A percentile compares a stretch with the other conserved stretches of the same genome.
These are phyloP conservation scores for Gambusia affinis DNA, from an alignment of 2,113 vertebrate species.

Conservation along the genomic window DNA sequence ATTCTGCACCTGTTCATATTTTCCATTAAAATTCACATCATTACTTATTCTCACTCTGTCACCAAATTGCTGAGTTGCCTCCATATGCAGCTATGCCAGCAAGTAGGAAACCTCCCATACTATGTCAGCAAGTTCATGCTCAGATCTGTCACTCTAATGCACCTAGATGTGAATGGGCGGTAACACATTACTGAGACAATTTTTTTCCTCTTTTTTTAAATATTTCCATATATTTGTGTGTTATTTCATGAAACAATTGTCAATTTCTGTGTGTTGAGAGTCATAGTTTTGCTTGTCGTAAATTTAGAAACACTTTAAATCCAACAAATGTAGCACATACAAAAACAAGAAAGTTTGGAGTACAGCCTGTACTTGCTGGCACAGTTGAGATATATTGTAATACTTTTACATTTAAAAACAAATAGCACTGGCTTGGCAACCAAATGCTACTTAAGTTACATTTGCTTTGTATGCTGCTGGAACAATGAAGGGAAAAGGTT, in stretches of 20 bases:
- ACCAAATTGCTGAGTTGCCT: conserved; percentile 1
- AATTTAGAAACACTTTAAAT: background rate
- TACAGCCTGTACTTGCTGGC: conserved; percentile 38
- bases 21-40: background rate
- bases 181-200: conserved; percentile 31
- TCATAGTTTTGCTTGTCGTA: background rate
- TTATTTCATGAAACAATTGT: background rate
- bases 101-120: conserved; percentile 4
- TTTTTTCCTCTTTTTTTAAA: background rate
- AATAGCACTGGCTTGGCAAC: conserved; percentile 29
- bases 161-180: conserved; percentile 32
- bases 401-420: conserved; percentile 40
- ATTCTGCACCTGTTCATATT: background rate
- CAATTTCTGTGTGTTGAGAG: background rate
- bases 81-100: conserved; percentile 1
- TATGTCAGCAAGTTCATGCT: conserved; percentile 25
- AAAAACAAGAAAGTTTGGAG: background rate
- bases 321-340: background rate
- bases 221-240: background rate
- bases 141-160: conserved; percentile 20
- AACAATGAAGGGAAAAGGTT: conserved; percentile 67
- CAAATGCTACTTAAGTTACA: conserved; percentile 30
- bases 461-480: conserved; percentile 41
- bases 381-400: conserved; percentile 31
- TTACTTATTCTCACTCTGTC: conserved; percentile 10